Base-by-base conservation (phyloP, 2,113 vertebrate genomes). In the Mixornis gularis region DNA sequence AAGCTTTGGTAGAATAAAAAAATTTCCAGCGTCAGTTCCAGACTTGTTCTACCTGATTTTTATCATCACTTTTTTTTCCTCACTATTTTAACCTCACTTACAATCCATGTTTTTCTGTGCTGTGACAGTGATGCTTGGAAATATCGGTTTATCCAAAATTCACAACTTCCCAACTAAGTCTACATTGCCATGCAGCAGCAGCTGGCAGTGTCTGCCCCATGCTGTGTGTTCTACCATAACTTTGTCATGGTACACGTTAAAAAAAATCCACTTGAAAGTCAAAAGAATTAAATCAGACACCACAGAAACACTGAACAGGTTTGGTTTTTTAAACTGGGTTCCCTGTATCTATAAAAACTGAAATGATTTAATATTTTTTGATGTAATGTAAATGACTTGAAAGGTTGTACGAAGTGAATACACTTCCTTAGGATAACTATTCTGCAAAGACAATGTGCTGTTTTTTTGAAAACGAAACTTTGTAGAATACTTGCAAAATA, bases 381-480 rank as follows among this genome's bases (percentile, higher is more conserved):
- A 17, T 64, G 22, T 30, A 51, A 79, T 66, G 58, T 48, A 72
- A 85, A 56, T 59, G 90, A 56, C 82, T 92, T 62, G 55, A 62
- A 84, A 94, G 22, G 46, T 70, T 90, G 40, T 62, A 70, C 3
- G 1, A 77, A 64, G 53, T 24, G 68, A 82, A 63, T 19, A 3
- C 27, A 3, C n/a, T 85, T 74, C 56, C 36, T 34, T 32, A 55
- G 43, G n/a, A 51, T 32, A 21, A 51, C 19, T 87, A 6, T 82
- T 84, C 82, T 89, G 36, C 81, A 82, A 87, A 66, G 78, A 29
- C 29, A 32, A 27, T 20, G 13, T 46, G 48, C 43, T 51, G 14
- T 51, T 77, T 53, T 53, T 59, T 55, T 70, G 1, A 53, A 24
- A 83, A 64, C 60, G 53, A 96, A 97, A 92, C 81, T 93, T 93